Evolutionary conservation across 2,888 invertebrate species (phyloP), one percentile per base, ranked within the genome.

Genomic region (Eumacrocentrus americanus): DNA sequence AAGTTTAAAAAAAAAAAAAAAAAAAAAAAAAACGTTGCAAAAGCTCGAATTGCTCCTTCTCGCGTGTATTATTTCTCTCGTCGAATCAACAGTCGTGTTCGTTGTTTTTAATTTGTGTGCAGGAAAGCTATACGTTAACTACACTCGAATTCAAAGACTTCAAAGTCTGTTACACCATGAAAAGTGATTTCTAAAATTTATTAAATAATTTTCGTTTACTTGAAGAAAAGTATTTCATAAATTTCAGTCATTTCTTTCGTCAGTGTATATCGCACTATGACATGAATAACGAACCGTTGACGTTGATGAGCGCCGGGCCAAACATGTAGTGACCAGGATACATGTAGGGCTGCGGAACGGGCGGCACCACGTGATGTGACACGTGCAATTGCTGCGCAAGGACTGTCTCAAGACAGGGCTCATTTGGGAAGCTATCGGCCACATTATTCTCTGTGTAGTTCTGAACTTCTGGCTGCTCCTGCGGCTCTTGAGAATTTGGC

Each of bases 291-390:
- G 73, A 75, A 83, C 83, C 83, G 70, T 83, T 83, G 60, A 82
- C 78, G 76, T 83, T 83, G 75, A 83, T 81, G 70, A 84, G 72
- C 29, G 83, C 81, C 34, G 83, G 81, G 3, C 83, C 83, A 67
- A 84, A 83, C 81, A 84, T 82, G 72, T 82, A 84, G 63, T 79
- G 79, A 52, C 83, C 83, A n/a, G 83, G 83, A 66, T 84, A 84
- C 69, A 83, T 71, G 72, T 83, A 83, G 23, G 75, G 73, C 57
- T 75, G 76, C 5, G 73, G 71, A 38, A 76, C 63, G 23, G n/a
- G 65, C 18, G 72, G 69, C 40, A 74, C 74, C 58, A 75, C 67
- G 62, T 76, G 72, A 60, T 75, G 76, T 6, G 76, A 68, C 51
- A 80, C 60, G 58, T 76, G 77, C 16, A 79, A 61, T 42, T 77